Evolutionary conservation across 2,888 invertebrate genomes (phyloP).

Genomic region (Cremastinae sp.): DNA sequence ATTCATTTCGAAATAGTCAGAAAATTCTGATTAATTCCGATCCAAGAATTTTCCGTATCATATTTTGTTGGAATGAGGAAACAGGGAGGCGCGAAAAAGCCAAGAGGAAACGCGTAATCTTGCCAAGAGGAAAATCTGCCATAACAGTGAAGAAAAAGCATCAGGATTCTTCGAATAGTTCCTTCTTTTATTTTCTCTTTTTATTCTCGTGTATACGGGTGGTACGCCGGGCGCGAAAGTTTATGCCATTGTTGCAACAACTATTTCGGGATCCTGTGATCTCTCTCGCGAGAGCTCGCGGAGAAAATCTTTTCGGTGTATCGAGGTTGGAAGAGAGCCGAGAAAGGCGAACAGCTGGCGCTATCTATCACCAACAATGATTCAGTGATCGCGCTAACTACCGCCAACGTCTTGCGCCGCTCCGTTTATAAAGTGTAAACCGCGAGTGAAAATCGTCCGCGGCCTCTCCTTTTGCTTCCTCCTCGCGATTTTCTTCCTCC

Average conservation of each 20-base stretch:
- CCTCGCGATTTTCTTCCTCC: slow-evolving; percentile 16
- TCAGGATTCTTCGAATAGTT: slow-evolving; percentile 34
- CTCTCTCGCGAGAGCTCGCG: slow-evolving; percentile 61
- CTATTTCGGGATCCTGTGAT: slow-evolving; percentile 77
- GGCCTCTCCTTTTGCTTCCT: slow-evolving; percentile 25
- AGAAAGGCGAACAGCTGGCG: slow-evolving; percentile 73
- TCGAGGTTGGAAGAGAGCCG: slow-evolving; percentile 41
- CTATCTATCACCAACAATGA: slow-evolving; percentile 79
- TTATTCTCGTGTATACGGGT: slow-evolving; percentile 3
- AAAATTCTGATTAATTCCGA: not conserved
- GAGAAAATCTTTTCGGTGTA: slow-evolving; percentile 30
- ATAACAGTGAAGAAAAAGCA: slow-evolving; percentile 34
- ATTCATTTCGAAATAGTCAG: not conserved
- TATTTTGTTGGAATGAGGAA: slow-evolving; percentile 29
- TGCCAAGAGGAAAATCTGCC: slow-evolving; percentile 26
- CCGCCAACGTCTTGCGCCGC: slow-evolving; percentile 66
- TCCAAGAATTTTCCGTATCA: not conserved
- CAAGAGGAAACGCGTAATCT: slow-evolving; percentile 1
- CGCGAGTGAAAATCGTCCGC: slow-evolving; percentile 60
- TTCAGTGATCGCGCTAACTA: slow-evolving; percentile 77
- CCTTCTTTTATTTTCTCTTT: not conserved
- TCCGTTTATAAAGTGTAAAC: slow-evolving; percentile 76
- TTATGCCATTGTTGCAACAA: slow-evolving; percentile 74
- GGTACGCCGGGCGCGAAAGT: slow-evolving; percentile 18
- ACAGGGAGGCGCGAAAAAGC: not conserved